These are phyloP conservation scores for Muntiacus muntjak DNA, from an alignment of 2,113 vertebrate genomes.

Conservation along the genomic window DNA sequence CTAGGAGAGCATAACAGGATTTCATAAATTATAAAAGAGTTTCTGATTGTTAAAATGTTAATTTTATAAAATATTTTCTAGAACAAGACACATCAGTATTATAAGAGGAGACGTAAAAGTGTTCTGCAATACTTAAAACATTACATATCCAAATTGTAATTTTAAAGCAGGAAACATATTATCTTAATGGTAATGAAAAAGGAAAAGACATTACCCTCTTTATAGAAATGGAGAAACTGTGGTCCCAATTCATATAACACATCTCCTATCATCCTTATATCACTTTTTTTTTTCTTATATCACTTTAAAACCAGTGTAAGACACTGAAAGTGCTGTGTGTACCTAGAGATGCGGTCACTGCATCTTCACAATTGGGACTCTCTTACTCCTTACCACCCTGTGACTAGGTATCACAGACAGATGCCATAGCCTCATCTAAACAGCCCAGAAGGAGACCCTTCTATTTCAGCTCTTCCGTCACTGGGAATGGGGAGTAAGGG, in stretches of 20 bases:
- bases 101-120: constrained; percentile 27
- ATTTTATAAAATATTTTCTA: constrained; percentile 42
- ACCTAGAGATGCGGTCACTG: neutral
- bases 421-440: neutral
- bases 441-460: neutral
- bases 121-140: constrained; percentile 33
- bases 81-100: constrained; percentile 22
- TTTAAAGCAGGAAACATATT: constrained; percentile 38
- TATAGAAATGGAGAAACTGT: neutral
- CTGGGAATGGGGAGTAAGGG: neutral
- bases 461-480: neutral
- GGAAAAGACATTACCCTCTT: neutral
- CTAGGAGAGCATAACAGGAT: neutral
- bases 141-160: neutral
- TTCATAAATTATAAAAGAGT: constrained; percentile 32
- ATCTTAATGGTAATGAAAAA: neutral
- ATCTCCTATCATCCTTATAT: neutral
- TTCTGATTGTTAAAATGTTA: neutral
- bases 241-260: neutral
- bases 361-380: neutral
- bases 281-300: neutral
- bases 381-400: neutral
- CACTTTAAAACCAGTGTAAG: neutral
- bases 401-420: neutral
- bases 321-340: neutral